phyloP scores from a whole-genome alignment of 1,140 invertebrate genomes.

The Psilanteris sp. region DNA sequence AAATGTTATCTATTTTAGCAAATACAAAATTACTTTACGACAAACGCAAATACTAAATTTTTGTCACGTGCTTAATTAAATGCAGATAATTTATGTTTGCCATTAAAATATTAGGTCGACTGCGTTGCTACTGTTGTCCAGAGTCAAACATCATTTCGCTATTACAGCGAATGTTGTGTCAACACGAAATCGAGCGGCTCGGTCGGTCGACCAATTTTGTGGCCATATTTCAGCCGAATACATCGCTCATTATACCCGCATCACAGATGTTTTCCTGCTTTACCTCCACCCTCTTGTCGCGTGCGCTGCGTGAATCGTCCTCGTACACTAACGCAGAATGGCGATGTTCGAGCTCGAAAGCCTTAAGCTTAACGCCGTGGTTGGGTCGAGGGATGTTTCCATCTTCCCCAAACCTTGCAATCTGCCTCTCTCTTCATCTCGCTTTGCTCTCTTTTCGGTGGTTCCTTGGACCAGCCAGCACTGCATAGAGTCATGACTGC shows the following conservation, averaged over 20 bases:
- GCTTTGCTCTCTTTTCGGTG: constrained; percentile 35
- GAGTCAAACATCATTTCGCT: constrained; percentile 45
- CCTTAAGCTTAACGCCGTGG: constrained; percentile 73
- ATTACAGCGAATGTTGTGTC: constrained; percentile 30
- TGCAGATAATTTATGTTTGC: constrained; percentile 33
- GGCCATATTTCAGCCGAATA: constrained; percentile 44
- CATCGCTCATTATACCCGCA: constrained; percentile 32
- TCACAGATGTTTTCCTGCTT: constrained; percentile 45
- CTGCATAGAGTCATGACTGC: constrained; percentile 63
- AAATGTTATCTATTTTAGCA: too few species aligned
- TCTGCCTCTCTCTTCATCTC: constrained; percentile 50
- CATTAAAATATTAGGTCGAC: constrained; percentile 21
- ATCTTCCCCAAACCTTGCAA: constrained; percentile 70
- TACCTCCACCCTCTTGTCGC: constrained; percentile 19
- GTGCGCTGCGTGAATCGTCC: constrained; percentile 42
- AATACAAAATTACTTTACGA: too few species aligned
- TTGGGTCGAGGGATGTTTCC: constrained; percentile 73
- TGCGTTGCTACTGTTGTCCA: constrained; percentile 5
- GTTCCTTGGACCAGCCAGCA: constrained; percentile 66
- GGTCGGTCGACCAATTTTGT: constrained; percentile 22
- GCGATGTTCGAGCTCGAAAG: constrained; percentile 63
- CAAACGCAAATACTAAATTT: background rate
- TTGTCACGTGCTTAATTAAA: constrained; percentile 31
- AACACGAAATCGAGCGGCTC: constrained; percentile 14
- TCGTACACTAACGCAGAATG: constrained; percentile 25